Base-by-base conservation (phyloP, 2,113 vertebrate species). In the Chionomys nivalis region DNA sequence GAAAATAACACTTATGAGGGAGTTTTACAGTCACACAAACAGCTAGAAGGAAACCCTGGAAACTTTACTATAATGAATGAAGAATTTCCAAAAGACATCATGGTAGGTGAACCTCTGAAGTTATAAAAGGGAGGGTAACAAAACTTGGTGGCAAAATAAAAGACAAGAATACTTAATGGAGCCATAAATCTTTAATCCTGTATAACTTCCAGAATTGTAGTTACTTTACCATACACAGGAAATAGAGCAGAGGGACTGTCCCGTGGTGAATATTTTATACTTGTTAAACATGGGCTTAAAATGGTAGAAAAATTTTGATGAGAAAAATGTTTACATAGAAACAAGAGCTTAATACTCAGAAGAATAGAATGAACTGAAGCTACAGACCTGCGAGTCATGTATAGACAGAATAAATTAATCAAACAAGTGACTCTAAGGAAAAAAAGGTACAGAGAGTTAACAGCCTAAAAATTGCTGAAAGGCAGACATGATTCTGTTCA, bases 71-170 rank as follows among this genome's bases (percentile, higher is more conserved):
- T 3, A 91, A 89, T 72, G 31, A 86, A 76, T 81, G 17, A 49
- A 87, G 36, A 28, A 65, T 87, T 94, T 93, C 52, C 63, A 61
- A 91, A 87, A 89, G 72, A n/a, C 6, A 72, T 28, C 14, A 58
- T 70, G 85, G 72, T 47, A 78, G 11, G 86, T 47, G 16, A 86
- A 58, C 9, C 26, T 94, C 21, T 85, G 26, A 65, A 61, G 88
- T 87, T 93, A 86, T 47, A 42, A 68, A 70, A 33, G 52, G 0
- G 1, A 81, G 87, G 76, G 2, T 81, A 93, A 72, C 85, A 76
- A 24, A 91, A 91, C 31, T 58, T 89, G 9, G 36, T 75, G 73
- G 26, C 88, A 5, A 94, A 58, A 81, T 89, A 76, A 96, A 55
- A 26, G 36, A n/a, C 9, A 47, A 36, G 63, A 5, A n/a, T 47